Evolutionary conservation across 2,797 vertebrate genomes (phyloP).

Genomic region (Sebastes iracundus): DNA sequence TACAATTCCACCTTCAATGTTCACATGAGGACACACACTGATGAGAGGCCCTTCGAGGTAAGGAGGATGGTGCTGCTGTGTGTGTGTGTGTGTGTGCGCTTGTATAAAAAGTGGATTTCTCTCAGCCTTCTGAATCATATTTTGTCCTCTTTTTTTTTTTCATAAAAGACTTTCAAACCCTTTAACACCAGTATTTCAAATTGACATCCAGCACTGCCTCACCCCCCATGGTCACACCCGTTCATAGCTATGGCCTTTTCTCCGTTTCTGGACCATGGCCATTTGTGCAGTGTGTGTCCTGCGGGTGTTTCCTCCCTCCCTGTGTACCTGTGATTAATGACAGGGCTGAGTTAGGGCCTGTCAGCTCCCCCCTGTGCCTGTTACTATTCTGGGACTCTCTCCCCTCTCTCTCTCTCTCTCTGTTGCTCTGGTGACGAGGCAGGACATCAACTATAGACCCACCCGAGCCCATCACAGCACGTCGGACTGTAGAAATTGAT

Average conservation of each 20-base stretch:
- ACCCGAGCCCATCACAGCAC: slow-evolving; percentile 56
- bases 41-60: slow-evolving; percentile 87
- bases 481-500: slow-evolving; percentile 47
- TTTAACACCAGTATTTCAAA: slow-evolving; percentile 29
- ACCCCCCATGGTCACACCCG: slow-evolving; percentile 17
- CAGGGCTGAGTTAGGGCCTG: slow-evolving; percentile 77
- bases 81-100: not conserved
- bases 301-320: slow-evolving; percentile 74
- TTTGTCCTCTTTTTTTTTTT: not conserved
- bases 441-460: slow-evolving; percentile 69
- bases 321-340: slow-evolving; percentile 82
- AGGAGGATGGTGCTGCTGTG: not conserved
- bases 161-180: slow-evolving; percentile 14
- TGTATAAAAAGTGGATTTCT: slow-evolving; percentile 7
- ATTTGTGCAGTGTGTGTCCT: slow-evolving; percentile 68
- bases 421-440: slow-evolving; percentile 66
- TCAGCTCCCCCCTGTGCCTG: slow-evolving; percentile 71
- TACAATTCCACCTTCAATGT: slow-evolving; percentile 86
- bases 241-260: slow-evolving; percentile 25
- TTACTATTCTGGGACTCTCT: slow-evolving; percentile 76
- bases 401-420: slow-evolving; percentile 36
- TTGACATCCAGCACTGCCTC: slow-evolving; percentile 18
- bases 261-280: slow-evolving; percentile 46
- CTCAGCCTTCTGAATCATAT: not conserved
- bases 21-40: slow-evolving; percentile 86